Conservation (phyloP, 2,888 invertebrate genomes). For the Perdita meconis region DNA sequence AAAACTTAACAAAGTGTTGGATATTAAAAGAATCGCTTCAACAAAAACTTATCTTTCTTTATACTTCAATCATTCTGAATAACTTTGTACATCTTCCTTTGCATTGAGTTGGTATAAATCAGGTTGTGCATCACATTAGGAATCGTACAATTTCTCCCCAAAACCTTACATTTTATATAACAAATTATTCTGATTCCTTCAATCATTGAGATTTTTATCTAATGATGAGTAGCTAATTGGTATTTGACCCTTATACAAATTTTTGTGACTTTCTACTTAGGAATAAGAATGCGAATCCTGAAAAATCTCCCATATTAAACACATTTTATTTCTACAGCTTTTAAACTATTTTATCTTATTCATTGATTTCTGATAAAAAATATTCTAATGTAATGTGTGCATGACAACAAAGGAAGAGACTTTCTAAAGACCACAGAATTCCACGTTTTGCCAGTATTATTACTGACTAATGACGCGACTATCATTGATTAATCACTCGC, state of each 20-base stretch:
- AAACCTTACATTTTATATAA: neutral
- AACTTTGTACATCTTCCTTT: conserved; percentile 18
- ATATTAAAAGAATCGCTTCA: conserved; percentile 5
- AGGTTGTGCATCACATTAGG: conserved; percentile 27
- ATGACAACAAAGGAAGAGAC: too few species aligned
- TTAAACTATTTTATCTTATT: too few species aligned
- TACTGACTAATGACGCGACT: too few species aligned
- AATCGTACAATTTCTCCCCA: conserved; percentile 23
- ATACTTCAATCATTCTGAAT: neutral
- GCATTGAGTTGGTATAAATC: conserved; percentile 4
- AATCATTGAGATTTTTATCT: conserved; percentile 9
- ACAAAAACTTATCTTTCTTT: conserved; percentile 21
- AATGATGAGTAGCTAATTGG: neutral
- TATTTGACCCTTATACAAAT: too few species aligned
- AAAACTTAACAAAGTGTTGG: conserved; percentile 16
- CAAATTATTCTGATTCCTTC: neutral
- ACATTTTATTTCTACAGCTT: too few species aligned
- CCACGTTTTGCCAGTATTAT: neutral
- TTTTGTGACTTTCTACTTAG: too few species aligned
- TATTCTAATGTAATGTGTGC: too few species aligned
- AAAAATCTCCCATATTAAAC: neutral
- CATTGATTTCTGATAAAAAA: too few species aligned
- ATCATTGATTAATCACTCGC: too few species aligned
- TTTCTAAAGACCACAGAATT: neutral
- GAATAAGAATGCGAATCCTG: too few species aligned